phyloP scores from a whole-genome alignment of 2,797 vertebrate species.

The Botia almorhae region DNA sequence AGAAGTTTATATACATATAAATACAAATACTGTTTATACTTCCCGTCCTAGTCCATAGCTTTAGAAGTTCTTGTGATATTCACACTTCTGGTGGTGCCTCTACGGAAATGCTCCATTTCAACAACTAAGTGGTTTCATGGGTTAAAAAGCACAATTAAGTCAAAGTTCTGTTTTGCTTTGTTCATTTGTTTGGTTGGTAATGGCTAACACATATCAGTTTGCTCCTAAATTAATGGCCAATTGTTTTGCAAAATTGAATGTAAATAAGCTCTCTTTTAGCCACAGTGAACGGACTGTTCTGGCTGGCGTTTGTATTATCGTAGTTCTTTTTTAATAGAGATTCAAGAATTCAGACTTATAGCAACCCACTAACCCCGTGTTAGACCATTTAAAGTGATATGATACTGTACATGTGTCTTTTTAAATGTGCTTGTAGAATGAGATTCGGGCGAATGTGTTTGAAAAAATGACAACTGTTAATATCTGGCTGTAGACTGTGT shows the following conservation, averaged over 20 bases:
- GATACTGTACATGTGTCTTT: constrained; percentile 74
- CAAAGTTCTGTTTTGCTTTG: constrained; percentile 57
- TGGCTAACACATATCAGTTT: constrained; percentile 74
- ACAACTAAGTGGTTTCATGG: constrained; percentile 77
- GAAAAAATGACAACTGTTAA: constrained; percentile 69
- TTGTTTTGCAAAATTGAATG: constrained; percentile 79
- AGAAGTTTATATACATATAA: constrained; percentile 83
- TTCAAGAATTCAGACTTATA: constrained; percentile 77
- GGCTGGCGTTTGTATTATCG: constrained; percentile 80
- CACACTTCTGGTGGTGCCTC: constrained; percentile 77
- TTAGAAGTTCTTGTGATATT: constrained; percentile 75
- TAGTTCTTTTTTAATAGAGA: constrained; percentile 63
- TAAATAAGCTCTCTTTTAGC: constrained; percentile 83
- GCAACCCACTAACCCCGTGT: constrained; percentile 78
- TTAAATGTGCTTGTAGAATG: constrained; percentile 74
- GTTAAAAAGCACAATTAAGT: constrained; percentile 85
- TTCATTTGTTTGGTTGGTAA: constrained; percentile 70
- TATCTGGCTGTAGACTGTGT: constrained; percentile 81
- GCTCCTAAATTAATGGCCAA: constrained; percentile 70
- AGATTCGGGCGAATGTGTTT: constrained; percentile 74
- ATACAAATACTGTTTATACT: constrained; percentile 80
- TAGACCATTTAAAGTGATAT: constrained; percentile 75
- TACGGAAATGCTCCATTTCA: constrained; percentile 72
- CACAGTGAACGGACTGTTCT: constrained; percentile 76
- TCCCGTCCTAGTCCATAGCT: constrained; percentile 77